Base-by-base conservation (phyloP, 2,888 invertebrate genomes). In the Anaspis maculata region DNA sequence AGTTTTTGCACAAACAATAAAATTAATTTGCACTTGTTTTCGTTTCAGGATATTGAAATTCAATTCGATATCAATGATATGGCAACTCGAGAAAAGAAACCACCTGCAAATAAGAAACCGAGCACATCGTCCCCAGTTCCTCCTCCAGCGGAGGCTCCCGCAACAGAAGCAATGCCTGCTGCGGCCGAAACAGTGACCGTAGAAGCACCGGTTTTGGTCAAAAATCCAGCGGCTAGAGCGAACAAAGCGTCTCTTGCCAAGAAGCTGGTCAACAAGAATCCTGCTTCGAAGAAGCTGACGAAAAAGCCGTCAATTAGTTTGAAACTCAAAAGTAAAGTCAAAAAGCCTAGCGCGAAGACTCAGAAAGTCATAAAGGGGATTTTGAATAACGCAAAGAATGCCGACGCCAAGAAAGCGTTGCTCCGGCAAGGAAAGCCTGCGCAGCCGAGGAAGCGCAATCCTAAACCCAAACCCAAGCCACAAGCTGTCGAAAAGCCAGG, bases 41-140 rank as follows among this genome's bases (percentile, higher is more conserved):
- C 25, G 25, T 13, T 25, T 10, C 25, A 10, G 25, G 25, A 12
- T 19, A 5, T 19, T 19, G 5, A 5, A 6, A 9, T 19, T 9
- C 5, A 19, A 19, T 19, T 9, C 5, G 5, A 5, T 9, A 19
- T 9, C 19, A 51, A 62, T 64, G 62, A 59, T 52, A 68, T 68
- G 67, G 66, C 67, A 57, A 61, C 60, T 55, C 62, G 64, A 45
- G 61, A 64, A 46, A 64, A 60, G 51, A 64, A 62, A 48, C 42
- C 54, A 48, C 49, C 56, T 32, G 32, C 59, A 46, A 56, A 54
- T 39, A 62, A 59, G 52, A 64, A 64, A 55, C 57, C 54, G 49
- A 46, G 50, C 30, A 41, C 52, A 24, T 44, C 55, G 36, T 56
- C 57, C 10, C 51, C 58, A 31, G 40, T 54, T 30, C 52, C 56